phyloP scores from a whole-genome alignment of 2,888 invertebrate species.

The Eupithecia exiguata region DNA sequence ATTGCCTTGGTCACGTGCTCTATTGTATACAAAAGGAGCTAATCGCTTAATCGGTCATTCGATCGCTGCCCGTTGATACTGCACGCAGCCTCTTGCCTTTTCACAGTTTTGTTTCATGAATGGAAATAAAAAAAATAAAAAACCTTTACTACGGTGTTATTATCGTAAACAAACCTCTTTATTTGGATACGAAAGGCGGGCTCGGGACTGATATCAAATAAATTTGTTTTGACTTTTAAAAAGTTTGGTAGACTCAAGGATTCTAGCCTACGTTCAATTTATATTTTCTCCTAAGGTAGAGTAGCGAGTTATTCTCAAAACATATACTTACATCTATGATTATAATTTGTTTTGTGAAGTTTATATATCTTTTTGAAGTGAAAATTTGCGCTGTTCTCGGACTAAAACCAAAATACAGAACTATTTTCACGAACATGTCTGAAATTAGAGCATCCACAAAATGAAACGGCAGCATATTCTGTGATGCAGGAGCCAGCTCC shows the following conservation, averaged over 20 bases:
- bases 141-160: slow-evolving; percentile 62
- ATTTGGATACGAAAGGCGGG: slow-evolving; percentile 48
- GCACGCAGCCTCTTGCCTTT: slow-evolving; percentile 59
- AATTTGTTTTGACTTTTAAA: neutral
- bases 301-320: neutral
- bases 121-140: slow-evolving; percentile 68
- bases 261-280: neutral
- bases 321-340: too few species aligned
- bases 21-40: slow-evolving; percentile 74
- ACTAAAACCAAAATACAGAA: neutral
- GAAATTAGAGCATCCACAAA: slow-evolving; percentile 15
- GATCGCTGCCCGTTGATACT: slow-evolving; percentile 68
- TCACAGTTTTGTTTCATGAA: slow-evolving; percentile 72
- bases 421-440: neutral
- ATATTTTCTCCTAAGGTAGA: neutral
- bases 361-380: neutral
- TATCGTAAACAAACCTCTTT: slow-evolving; percentile 64
- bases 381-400: neutral
- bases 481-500: slow-evolving; percentile 53
- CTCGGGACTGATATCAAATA: slow-evolving; percentile 21
- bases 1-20: slow-evolving; percentile 72
- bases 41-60: slow-evolving; percentile 76
- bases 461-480: slow-evolving; percentile 42
- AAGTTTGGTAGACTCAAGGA: neutral
- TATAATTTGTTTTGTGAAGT: neutral